Evolutionary conservation across 2,113 vertebrate species (phyloP).

Genomic region (Callaeas wilsoni): DNA sequence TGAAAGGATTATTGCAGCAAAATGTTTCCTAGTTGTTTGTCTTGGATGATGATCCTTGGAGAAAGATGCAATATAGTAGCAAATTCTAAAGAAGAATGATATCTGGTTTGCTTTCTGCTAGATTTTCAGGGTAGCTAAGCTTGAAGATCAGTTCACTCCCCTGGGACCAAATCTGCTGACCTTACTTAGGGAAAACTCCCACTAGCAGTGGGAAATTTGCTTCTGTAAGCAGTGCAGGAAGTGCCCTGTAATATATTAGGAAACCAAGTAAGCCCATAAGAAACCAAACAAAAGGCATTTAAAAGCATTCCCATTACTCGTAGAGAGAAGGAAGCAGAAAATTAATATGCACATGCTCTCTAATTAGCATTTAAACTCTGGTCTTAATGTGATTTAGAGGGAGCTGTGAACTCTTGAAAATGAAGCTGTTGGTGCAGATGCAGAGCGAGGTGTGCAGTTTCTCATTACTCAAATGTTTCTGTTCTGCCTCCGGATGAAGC

Average conservation of each 20-base stretch:
- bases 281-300: constrained; percentile 35
- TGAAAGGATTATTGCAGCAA: constrained; percentile 44
- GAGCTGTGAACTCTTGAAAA: constrained; percentile 22
- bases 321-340: not conserved
- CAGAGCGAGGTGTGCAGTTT: constrained; percentile 40
- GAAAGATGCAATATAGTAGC: not conserved
- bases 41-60: constrained; percentile 11
- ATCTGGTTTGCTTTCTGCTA: constrained; percentile 8
- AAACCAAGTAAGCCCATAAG: constrained; percentile 30
- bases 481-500: not conserved
- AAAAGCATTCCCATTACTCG: constrained; percentile 26
- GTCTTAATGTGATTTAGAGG: constrained; percentile 20
- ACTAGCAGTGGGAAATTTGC: constrained; percentile 55
- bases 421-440: constrained; percentile 42
- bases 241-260: constrained; percentile 52
- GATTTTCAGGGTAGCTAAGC: not conserved
- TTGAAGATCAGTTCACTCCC: not conserved
- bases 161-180: constrained; percentile 22
- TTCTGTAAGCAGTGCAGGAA: constrained; percentile 51
- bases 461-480: constrained; percentile 27
- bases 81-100: not conserved
- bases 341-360: constrained; percentile 31
- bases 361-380: constrained; percentile 37
- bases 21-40: constrained; percentile 23
- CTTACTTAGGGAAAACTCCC: constrained; percentile 34